phyloP scores from a whole-genome alignment of 2,888 invertebrate genomes.

The Aphodius granarius region DNA sequence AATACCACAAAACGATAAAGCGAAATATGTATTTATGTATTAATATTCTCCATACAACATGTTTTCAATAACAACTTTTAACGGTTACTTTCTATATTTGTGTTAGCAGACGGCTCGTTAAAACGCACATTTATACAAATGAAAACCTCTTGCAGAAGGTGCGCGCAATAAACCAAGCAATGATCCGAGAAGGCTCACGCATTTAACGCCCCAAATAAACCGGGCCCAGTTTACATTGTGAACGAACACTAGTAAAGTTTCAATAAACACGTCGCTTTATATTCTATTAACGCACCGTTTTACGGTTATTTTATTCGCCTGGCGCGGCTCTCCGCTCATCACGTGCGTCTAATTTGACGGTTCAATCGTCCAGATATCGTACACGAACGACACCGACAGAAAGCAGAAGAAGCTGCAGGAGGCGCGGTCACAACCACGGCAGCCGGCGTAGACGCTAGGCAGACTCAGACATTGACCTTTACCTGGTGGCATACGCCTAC shows the following conservation, averaged over 20 bases:
- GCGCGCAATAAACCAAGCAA: not conserved
- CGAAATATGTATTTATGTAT: not conserved
- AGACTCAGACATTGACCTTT: constrained; percentile 4
- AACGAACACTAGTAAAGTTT: constrained; percentile 23
- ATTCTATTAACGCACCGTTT: constrained; percentile 29
- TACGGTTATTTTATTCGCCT: constrained; percentile 29
- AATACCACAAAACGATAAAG: not conserved
- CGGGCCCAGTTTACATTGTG: constrained; percentile 6
- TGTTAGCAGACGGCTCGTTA: not conserved
- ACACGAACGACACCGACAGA: not conserved
- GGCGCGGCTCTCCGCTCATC: constrained; percentile 17
- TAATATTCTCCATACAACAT: not conserved
- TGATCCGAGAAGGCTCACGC: not conserved
- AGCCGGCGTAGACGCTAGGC: not conserved
- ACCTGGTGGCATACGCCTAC: not conserved
- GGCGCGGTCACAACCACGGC: not conserved
- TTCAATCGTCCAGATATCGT: constrained; percentile 23
- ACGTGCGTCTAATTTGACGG: constrained; percentile 30
- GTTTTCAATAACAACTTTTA: not conserved
- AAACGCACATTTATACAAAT: not conserved
- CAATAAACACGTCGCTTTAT: constrained; percentile 29
- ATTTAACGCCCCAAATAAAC: not conserved
- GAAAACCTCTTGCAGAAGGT: not conserved
- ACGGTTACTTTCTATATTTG: not conserved
- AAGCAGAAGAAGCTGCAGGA: not conserved